Conservation (phyloP, 2,888 invertebrate species). For the Celastrina argiolus region DNA sequence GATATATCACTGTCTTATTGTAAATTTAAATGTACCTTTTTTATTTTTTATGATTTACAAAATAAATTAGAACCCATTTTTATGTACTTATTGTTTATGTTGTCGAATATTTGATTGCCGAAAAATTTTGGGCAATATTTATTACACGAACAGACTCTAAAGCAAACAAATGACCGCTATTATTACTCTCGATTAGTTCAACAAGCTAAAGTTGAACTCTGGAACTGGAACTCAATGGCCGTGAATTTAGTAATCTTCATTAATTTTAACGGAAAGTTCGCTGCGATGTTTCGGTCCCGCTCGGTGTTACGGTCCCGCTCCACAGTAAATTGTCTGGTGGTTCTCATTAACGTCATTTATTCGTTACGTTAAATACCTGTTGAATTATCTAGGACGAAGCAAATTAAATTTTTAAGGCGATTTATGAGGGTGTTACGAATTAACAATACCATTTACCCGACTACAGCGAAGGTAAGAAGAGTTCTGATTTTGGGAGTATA, state of each 20-base stretch:
- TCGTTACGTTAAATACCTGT: conserved; percentile 13
- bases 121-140: no score
- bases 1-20: no score
- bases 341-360: conserved; percentile 15
- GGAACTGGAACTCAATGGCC: conserved; percentile 72
- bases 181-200: conserved; percentile 76
- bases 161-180: conserved; percentile 74
- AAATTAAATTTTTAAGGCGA: conserved; percentile 4
- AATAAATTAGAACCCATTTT: no score
- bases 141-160: conserved; percentile 53
- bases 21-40: no score
- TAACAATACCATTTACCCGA: no score
- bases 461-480: no score
- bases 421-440: not conserved
- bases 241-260: conserved; percentile 77
- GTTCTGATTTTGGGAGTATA: no score
- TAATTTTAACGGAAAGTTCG: conserved; percentile 70
- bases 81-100: no score
- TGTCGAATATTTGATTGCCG: no score
- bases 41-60: no score
- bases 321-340: conserved; percentile 19
- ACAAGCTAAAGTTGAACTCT: conserved; percentile 73
- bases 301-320: conserved; percentile 52
- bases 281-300: conserved; percentile 54
- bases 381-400: conserved; percentile 8